Evolutionary conservation across 2,113 vertebrate genomes (phyloP).

Genomic region (Malurus alboscapulatus): DNA sequence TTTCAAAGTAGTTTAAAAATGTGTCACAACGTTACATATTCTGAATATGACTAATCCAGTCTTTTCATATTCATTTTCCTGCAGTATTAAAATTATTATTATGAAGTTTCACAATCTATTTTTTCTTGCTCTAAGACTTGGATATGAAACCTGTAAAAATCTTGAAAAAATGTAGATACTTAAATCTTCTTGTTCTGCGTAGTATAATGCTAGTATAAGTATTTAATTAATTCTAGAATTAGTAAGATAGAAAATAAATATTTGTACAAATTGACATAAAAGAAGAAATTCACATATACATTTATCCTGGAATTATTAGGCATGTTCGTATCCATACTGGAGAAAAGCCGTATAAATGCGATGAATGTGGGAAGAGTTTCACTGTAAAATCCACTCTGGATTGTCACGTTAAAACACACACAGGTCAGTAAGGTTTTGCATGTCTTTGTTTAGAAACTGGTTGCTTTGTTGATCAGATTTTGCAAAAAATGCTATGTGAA

Average conservation of each 20-base stretch:
- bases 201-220: not conserved
- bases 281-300: not conserved
- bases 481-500: not conserved
- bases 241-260: not conserved
- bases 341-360: conserved; percentile 89
- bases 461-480: not conserved
- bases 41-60: not conserved
- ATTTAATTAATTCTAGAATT: not conserved
- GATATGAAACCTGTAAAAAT: not conserved
- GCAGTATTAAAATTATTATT: not conserved
- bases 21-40: not conserved
- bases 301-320: conserved; percentile 59
- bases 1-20: not conserved
- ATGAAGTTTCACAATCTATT: not conserved
- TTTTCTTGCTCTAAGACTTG: not conserved
- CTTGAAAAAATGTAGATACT: not conserved
- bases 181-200: not conserved
- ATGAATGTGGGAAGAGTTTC: conserved; percentile 91
- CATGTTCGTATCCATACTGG: conserved; percentile 91
- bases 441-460: not conserved
- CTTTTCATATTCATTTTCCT: not conserved
- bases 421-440: conserved; percentile 73
- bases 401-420: conserved; percentile 91
- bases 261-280: not conserved
- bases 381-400: conserved; percentile 94